Evolutionary conservation across 2,113 vertebrate species (phyloP), one percentile per base, ranked within the genome.

Genomic region (Noturus placidus): DNA sequence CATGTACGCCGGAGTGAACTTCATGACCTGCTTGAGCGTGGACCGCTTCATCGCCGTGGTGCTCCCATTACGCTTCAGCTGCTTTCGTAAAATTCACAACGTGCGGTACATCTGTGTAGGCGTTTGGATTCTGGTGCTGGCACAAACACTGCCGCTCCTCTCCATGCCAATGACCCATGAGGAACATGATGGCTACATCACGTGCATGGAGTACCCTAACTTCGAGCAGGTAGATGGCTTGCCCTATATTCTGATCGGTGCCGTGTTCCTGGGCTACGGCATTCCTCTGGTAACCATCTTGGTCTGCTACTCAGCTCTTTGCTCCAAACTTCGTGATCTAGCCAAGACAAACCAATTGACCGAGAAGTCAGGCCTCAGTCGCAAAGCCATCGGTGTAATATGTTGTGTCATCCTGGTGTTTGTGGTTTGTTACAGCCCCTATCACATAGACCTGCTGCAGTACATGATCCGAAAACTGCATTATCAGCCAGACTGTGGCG

Each of bases 141-240:
- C 87, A 4, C 98, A 99, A 89, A 99, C 98, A 0, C 93, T 99
- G 20, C 97, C 98, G 0, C 91, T 99, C 17, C 93, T 99, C 42
- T 88, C 92, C 76, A 96, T 95, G 42, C 15, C 91, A 0, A 95
- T 99, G 97, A 96, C 94, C 57, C 91, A 95, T 0, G 0, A 20
- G 4, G 96, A 97, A 89, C 8, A 8, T 0, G 91, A 89, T 5
- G 92, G 79, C 84, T 94, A 87, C 92, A 94, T 93, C 88, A 98
- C 97, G 0, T 99, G 98, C 88, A 99, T 99, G 98, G 98, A 99
- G 92, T 99, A 99, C 79, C 97, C 98, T 84, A 98, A 96, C 93
- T 98, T 99, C 61, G 98, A 99, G 88, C 91, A 84, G 56, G 93
- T 96, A 3, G 19, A 92, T 9, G 86, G 95, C 69, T 94, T 99